These are phyloP conservation scores for Brachypodius melanocephalos DNA, from an alignment of 2,113 vertebrate species.

Conservation along the genomic window DNA sequence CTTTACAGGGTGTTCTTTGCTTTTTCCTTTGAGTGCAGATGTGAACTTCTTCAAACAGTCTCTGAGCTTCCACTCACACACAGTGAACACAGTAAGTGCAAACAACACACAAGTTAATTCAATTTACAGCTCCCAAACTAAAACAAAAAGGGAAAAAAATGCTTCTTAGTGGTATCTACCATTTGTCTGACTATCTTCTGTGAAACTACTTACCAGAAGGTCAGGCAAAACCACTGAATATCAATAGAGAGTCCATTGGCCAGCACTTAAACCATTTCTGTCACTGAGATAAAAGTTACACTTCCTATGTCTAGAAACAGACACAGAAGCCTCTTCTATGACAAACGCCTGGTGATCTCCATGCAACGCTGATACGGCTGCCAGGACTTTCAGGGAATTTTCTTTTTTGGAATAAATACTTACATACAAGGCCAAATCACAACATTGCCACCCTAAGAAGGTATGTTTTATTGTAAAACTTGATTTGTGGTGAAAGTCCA, in stretches of 20 bases:
- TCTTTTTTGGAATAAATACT: neutral
- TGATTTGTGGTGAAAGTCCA: neutral
- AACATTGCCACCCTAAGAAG: neutral
- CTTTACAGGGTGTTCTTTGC: neutral
- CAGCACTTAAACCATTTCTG: neutral
- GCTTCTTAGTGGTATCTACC: neutral
- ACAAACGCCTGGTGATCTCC: neutral
- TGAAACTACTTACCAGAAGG: neutral
- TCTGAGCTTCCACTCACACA: neutral
- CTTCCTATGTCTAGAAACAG: neutral
- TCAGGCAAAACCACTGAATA: neutral
- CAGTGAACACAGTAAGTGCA: constrained; percentile 17
- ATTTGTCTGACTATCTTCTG: neutral
- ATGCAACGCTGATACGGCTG: neutral
- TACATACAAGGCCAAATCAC: constrained; percentile 23
- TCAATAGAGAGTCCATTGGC: neutral
- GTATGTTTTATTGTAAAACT: neutral
- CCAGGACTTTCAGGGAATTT: neutral
- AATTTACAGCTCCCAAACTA: neutral
- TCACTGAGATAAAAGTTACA: neutral
- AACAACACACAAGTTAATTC: neutral
- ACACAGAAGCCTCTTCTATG: neutral
- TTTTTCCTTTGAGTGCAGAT: neutral
- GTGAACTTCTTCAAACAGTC: neutral
- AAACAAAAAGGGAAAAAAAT: neutral